Evolutionary conservation across 2,888 invertebrate genomes (phyloP).

Genomic region (Xylota sylvarum): DNA sequence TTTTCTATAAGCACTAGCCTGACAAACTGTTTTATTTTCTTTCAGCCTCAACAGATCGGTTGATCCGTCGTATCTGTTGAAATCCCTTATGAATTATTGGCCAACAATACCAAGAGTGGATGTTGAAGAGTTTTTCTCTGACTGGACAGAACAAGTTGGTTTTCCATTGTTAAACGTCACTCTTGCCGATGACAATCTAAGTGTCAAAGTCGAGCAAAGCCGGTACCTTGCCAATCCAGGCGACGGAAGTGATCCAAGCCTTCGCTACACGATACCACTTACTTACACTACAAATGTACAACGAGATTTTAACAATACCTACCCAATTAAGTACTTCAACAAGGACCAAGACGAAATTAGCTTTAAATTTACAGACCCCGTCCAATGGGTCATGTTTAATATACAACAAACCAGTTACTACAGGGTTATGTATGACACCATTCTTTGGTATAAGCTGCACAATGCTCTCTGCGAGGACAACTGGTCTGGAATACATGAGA

Average conservation of each 20-base stretch:
- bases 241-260: conserved; percentile 77
- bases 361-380: conserved; percentile 56
- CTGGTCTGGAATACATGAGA: conserved; percentile 79
- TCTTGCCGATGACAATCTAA: conserved; percentile 27
- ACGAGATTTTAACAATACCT: conserved; percentile 79
- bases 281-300: conserved; percentile 80
- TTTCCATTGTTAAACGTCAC: conserved; percentile 88
- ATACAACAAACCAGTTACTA: conserved; percentile 85
- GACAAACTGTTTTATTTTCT: not conserved
- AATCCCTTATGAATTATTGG: conserved; percentile 83
- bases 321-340: conserved; percentile 78
- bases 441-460: conserved; percentile 85
- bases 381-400: conserved; percentile 82
- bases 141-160: conserved; percentile 89
- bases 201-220: conserved; percentile 78
- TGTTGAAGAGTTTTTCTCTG: conserved; percentile 82
- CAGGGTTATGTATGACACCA: conserved; percentile 89
- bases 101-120: conserved; percentile 81
- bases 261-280: conserved; percentile 81
- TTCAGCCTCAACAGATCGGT: conserved; percentile 82
- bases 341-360: conserved; percentile 49
- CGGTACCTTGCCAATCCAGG: conserved; percentile 79
- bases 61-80: conserved; percentile 86
- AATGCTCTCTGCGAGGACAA: conserved; percentile 73
- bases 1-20: too few relatives aligned